Conservation (phyloP, 2,888 invertebrate species). For the Xanthia togata region DNA sequence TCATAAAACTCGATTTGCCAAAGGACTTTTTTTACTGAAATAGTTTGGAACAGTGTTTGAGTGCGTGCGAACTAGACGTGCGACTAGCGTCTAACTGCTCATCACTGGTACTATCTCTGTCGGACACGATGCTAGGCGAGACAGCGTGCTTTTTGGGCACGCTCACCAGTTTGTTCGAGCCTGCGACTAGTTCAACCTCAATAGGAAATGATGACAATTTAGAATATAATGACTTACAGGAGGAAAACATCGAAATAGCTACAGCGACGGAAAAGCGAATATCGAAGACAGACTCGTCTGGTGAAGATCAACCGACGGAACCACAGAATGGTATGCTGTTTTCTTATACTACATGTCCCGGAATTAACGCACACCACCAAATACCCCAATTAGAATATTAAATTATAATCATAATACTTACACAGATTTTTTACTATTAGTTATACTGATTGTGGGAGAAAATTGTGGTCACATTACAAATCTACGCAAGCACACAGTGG, state of each 20-base stretch:
- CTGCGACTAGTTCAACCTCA: not conserved
- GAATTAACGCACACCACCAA: too few species aligned
- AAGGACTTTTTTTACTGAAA: too few species aligned
- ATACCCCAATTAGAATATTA: too few species aligned
- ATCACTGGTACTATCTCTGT: conserved; percentile 1
- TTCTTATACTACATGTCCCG: not conserved
- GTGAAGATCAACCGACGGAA: conserved; percentile 83
- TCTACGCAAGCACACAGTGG: too few species aligned
- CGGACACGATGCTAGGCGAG: not conserved
- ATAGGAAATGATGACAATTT: not conserved
- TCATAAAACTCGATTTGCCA: too few species aligned
- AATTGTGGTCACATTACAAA: too few species aligned
- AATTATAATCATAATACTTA: too few species aligned
- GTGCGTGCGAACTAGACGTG: not conserved
- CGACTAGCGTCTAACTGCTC: not conserved
- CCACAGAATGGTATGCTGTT: conserved; percentile 81
- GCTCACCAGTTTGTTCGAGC: not conserved
- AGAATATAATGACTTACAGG: conserved; percentile 72
- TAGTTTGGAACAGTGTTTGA: too few species aligned
- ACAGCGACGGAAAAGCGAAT: conserved; percentile 82
- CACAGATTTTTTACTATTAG: too few species aligned
- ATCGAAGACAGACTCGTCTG: conserved; percentile 79
- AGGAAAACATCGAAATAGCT: conserved; percentile 88
- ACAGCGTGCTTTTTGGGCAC: not conserved
- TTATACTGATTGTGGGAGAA: too few species aligned